These are phyloP conservation scores for Sebastes minor DNA, from an alignment of 2,797 vertebrate genomes.

Conservation along the genomic window DNA sequence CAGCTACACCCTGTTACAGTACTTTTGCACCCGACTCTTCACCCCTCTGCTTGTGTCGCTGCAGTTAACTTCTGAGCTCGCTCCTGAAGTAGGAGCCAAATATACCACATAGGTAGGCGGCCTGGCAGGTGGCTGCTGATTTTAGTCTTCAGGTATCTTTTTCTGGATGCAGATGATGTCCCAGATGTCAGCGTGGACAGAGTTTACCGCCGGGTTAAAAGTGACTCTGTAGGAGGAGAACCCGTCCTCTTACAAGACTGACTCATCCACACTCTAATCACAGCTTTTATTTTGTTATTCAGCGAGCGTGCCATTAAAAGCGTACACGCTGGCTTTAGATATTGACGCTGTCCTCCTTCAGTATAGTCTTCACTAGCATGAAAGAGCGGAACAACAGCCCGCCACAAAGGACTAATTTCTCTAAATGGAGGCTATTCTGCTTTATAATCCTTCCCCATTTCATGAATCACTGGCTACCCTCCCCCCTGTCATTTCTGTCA, in stretches of 20 bases:
- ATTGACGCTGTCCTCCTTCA: background rate
- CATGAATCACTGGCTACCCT: conserved; percentile 65
- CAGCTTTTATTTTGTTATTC: conserved; percentile 29
- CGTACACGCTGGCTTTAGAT: conserved; percentile 18
- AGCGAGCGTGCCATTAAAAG: conserved; percentile 33
- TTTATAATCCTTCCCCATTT: conserved; percentile 70
- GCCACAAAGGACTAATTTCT: conserved; percentile 66
- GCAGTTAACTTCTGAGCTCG: background rate
- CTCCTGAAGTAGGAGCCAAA: background rate
- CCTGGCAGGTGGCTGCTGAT: background rate
- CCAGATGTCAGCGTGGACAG: conserved; percentile 22
- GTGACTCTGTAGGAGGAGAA: conserved; percentile 46
- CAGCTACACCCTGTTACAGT: background rate
- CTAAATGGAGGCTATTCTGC: conserved; percentile 67
- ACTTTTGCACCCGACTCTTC: background rate
- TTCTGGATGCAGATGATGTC: conserved; percentile 13
- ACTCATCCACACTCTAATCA: conserved; percentile 62
- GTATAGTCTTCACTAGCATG: conserved; percentile 2
- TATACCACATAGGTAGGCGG: background rate
- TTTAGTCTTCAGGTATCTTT: conserved; percentile 2
- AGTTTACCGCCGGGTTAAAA: conserved; percentile 22
- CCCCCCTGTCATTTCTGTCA: conserved; percentile 56
- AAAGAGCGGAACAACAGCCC: conserved; percentile 36
- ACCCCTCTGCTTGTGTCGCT: background rate
- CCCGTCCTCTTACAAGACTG: conserved; percentile 40